A percentile compares a stretch with the other conserved stretches of the same genome.
These are phyloP conservation scores for Shinisaurus crocodilurus DNA, from an alignment of 2,113 vertebrate genomes.

Conservation along the genomic window DNA sequence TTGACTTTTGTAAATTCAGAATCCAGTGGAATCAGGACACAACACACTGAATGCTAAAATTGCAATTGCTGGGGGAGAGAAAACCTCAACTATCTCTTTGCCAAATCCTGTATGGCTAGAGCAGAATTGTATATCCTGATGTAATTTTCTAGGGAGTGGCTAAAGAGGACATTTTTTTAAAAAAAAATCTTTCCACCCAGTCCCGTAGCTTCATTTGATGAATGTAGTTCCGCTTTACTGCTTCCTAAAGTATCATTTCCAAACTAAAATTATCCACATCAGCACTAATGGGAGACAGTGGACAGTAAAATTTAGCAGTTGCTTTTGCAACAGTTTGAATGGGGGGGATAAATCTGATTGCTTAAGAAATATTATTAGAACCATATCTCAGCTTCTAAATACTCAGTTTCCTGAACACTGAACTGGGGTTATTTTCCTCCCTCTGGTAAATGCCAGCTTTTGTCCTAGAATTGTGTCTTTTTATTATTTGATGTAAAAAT, in stretches of 20 bases:
- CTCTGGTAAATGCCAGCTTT: conserved; percentile 60
- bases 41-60: neutral
- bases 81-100: conserved; percentile 39
- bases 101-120: conserved; percentile 69
- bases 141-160: conserved; percentile 75
- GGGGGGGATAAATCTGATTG: conserved; percentile 51
- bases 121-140: conserved; percentile 62
- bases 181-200: conserved; percentile 60
- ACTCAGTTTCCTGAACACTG: conserved; percentile 37
- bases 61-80: conserved; percentile 53
- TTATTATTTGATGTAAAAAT: conserved; percentile 82
- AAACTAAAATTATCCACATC: conserved; percentile 70
- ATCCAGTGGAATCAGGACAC: conserved; percentile 25
- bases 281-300: conserved; percentile 75
- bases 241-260: conserved; percentile 66
- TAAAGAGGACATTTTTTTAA: conserved; percentile 68
- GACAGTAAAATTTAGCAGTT: conserved; percentile 76
- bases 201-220: conserved; percentile 71
- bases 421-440: conserved; percentile 19
- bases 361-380: conserved; percentile 60
- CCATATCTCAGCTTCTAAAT: conserved; percentile 38
- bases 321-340: conserved; percentile 68
- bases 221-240: conserved; percentile 73
- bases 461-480: conserved; percentile 71
- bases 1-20: conserved; percentile 33